Conservation (phyloP, 2,888 invertebrate species). For the Heliconius aoede region DNA sequence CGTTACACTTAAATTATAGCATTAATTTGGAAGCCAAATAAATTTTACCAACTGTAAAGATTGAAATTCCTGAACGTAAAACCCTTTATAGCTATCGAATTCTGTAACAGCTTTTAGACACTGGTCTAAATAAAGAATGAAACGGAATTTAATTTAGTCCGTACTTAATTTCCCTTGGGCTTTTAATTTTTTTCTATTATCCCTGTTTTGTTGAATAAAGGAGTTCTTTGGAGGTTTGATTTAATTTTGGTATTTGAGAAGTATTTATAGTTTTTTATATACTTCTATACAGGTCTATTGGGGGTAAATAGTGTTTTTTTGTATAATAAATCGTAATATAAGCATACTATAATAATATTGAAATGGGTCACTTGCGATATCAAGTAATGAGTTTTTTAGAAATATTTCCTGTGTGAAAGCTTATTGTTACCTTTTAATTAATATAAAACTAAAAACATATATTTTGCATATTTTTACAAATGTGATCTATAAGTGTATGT, state of each 20-base stretch:
- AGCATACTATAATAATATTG: no score
- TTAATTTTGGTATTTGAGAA: conserved; percentile 2
- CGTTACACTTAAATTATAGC: background rate
- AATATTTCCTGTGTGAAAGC: no score
- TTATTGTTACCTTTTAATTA: no score
- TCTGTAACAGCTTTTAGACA: conserved; percentile 43
- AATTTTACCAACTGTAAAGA: conserved; percentile 8
- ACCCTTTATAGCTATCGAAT: conserved; percentile 32
- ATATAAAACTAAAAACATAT: no score
- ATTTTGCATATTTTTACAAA: no score
- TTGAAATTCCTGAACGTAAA: conserved; percentile 27
- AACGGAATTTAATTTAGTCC: conserved; percentile 71
- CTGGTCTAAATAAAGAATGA: conserved; percentile 65
- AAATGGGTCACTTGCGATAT: no score
- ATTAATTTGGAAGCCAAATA: conserved; percentile 14
- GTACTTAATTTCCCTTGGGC: conserved; percentile 76
- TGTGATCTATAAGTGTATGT: no score
- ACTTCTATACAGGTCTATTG: background rate
- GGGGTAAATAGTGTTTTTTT: background rate
- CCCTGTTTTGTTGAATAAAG: conserved; percentile 48
- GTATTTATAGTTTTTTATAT: background rate
- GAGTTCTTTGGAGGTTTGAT: conserved; percentile 27
- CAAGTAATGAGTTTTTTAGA: no score
- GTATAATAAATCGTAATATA: no score
- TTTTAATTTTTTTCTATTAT: conserved; percentile 67